Evolutionary conservation across 2,797 vertebrate species (phyloP).

Genomic region (Muraenolepis orangiensis): DNA sequence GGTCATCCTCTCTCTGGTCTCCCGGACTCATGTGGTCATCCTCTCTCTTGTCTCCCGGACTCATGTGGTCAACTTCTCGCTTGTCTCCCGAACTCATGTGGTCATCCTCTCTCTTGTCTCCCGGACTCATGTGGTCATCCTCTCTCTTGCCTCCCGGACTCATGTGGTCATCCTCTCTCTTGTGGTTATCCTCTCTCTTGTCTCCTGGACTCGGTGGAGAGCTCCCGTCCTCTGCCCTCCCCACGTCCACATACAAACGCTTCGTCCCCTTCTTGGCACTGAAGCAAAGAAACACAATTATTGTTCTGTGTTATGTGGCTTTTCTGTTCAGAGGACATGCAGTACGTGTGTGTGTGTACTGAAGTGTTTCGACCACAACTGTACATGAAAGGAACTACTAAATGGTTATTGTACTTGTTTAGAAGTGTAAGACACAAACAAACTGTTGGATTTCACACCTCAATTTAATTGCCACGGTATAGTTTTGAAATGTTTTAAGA

Average conservation of each 20-base stretch:
- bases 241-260: conserved; percentile 30
- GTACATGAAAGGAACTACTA: not conserved
- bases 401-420: not conserved
- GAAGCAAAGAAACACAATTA: conserved; percentile 5
- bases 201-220: conserved; percentile 32
- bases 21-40: too few species aligned
- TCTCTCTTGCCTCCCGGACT: too few species aligned
- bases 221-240: conserved; percentile 45
- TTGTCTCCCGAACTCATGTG: too few species aligned
- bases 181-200: too few species aligned
- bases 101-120: too few species aligned
- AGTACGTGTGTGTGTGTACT: not conserved
- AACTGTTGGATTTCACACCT: not conserved
- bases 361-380: not conserved
- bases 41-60: too few species aligned
- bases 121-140: too few species aligned
- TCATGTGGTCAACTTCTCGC: too few species aligned
- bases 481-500: too few species aligned
- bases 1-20: too few species aligned
- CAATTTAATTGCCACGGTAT: too few species aligned
- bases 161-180: too few species aligned
- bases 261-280: conserved; percentile 47
- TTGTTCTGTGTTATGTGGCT: not conserved
- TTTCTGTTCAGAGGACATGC: not conserved
- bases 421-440: not conserved